Conservation (phyloP, 1,140 invertebrate species). For the Bombus sibiricus region DNA sequence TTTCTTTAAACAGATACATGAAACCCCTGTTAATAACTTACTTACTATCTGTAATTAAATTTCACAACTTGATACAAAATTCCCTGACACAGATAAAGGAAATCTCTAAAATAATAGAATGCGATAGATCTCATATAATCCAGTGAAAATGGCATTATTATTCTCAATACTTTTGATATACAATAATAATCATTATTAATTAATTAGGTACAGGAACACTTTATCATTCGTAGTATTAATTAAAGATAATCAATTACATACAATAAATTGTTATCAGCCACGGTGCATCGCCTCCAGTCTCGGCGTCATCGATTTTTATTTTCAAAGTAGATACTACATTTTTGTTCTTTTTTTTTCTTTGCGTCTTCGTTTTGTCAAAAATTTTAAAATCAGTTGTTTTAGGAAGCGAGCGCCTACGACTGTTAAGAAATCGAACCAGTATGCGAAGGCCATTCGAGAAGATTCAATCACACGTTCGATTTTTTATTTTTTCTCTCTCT, state of each 20-base stretch:
- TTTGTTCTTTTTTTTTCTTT: background rate
- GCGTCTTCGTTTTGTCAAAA: slow-evolving; percentile 47
- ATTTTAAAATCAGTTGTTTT: slow-evolving; percentile 54
- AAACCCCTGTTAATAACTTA: slow-evolving; percentile 2
- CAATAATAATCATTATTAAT: slow-evolving; percentile 79
- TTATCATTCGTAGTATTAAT: slow-evolving; percentile 77
- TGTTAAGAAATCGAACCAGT: slow-evolving; percentile 46
- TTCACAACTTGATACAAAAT: slow-evolving; percentile 3
- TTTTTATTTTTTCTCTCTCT: slow-evolving; percentile 25
- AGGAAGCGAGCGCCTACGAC: slow-evolving; percentile 53
- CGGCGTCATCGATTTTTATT: slow-evolving; percentile 27
- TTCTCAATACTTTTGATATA: slow-evolving; percentile 81
- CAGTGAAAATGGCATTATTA: slow-evolving; percentile 82
- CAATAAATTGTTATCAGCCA: slow-evolving; percentile 55
- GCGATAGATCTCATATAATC: slow-evolving; percentile 56
- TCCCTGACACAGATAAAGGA: slow-evolving; percentile 15
- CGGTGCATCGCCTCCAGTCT: slow-evolving; percentile 38
- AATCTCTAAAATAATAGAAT: slow-evolving; percentile 31
- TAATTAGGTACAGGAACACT: slow-evolving; percentile 82
- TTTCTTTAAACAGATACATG: background rate
- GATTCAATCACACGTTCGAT: slow-evolving; percentile 55
- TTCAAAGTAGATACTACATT: slow-evolving; percentile 45
- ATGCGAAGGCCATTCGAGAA: slow-evolving; percentile 47
- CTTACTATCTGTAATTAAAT: background rate
- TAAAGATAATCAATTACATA: slow-evolving; percentile 72